Base-by-base conservation (phyloP, 1,140 invertebrate species). In the Cydia pomonella region DNA sequence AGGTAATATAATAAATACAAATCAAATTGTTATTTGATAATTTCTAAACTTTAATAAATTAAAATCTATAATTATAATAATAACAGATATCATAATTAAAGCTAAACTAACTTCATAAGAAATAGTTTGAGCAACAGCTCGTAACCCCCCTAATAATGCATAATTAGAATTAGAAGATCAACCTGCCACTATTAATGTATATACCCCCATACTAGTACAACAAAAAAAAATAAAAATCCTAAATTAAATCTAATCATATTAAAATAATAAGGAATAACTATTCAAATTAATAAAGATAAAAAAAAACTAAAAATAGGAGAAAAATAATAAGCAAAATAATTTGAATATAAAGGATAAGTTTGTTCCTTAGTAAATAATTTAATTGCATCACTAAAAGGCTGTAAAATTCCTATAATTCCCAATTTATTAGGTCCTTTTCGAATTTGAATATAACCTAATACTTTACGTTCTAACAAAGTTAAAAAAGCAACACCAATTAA, bases 361-460 rank as follows among this genome's bases (percentile, higher is more conserved):
- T 88, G 88, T 88, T 95, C 94, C 79, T 95, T 95, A 82, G 84
- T 90, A 94, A 96, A 94, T 86, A 95, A 93, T 86, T 96, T 96
- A 92, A 95, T 93, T 73, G 93, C 95, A 94, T 96, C 95, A 78
- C 89, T 88, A 94, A 96, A 94, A 87, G 95, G 94, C 82, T 96
- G 95, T 80, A 95, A 86, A 87, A 95, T 80, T 18, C 95, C 95
- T 77, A 94, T 83, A 85, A 94, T 88, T 6, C 94, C 92, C 38
- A 95, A 89, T 84, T 95, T 96, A 94, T 95, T 95, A 78, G 95
- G 95, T 1, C 95, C 95, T 87, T 95, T 95, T 47, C 95, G 95
- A 93, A 95, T 90, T 92, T 96, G 95, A 93, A 95, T 94, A 91
- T 95, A 95, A 41, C 95, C 93, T 90, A 96, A 93, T 83, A 96